Base-by-base conservation (phyloP, 1,140 invertebrate species). In the Venturia canescens region DNA sequence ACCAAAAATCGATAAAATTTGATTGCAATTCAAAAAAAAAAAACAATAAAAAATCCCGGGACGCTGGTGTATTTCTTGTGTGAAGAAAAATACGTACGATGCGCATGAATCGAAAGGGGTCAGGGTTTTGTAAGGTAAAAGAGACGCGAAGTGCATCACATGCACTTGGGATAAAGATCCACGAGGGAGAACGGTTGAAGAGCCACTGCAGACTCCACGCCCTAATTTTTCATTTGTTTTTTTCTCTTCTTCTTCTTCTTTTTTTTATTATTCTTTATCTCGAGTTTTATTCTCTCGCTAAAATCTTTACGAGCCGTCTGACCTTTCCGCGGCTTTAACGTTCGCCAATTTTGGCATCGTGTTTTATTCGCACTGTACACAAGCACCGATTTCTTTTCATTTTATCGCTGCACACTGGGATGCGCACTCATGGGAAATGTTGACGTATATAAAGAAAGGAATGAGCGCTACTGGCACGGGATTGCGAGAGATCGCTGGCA, bases 241-340 rank as follows among this genome's bases (percentile, higher is more conserved):
- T 11, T 44, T 44, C 13, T 44, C n/a, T n/a, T n/a, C n/a, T n/a
- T n/a, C n/a, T n/a, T n/a, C n/a, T n/a, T n/a, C n/a, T n/a, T n/a
- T n/a, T n/a, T n/a, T n/a, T n/a, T n/a, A n/a, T n/a, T n/a, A n/a
- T n/a, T n/a, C n/a, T 44, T 44, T 21, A 31, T n/a, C 27, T 69
- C 27, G n/a, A 48, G 81, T 87, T 84, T 85, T 84, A 84, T 86
- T 80, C 72, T 84, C 80, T 70, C 78, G 60, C 78, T 80, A 81
- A 82, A 66, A 50, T 48, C 77, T 87, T 87, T 85, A 87, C 79
- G 82, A 83, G 21, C 77, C 21, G 66, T 70, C 83, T 82, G 84
- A 83, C 84, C 85, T 85, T 87, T 87, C 74, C 50, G 77, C 15
- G 21, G 27, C 57, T n/a, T 44, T 44, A 60, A 76, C 27, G 44